Base-by-base conservation (phyloP, 2,888 invertebrate genomes). In the Chirona hameri region DNA sequence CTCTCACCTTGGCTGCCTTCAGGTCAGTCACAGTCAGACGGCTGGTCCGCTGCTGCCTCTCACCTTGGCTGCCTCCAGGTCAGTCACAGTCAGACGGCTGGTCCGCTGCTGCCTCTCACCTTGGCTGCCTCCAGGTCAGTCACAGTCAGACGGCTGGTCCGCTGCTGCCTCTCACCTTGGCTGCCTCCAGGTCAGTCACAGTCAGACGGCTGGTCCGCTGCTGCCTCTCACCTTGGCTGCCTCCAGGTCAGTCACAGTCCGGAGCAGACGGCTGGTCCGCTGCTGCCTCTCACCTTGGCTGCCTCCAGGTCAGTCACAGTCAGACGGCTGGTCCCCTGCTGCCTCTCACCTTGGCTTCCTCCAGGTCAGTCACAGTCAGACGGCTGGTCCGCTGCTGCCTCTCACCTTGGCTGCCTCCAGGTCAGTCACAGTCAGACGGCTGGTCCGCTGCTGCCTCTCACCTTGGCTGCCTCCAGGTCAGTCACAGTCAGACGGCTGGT, bases 241-340 rank as follows among this genome's bases (percentile, higher is more conserved):
- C 72, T 76, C 48, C 27, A 81, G 82, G 29, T 81, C n/a, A n/a
- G n/a, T n/a, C n/a, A n/a, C n/a, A n/a, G n/a, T n/a, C n/a, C n/a
- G n/a, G n/a, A n/a, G n/a, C n/a, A n/a, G 39, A 39, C 39, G 4
- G 7, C 39, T 7, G 39, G 7, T 39, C 7, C 39, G 39, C 39
- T 39, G 39, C 39, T 7, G 1, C 9, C n/a, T 2, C 69, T 46
- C 39, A 76, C 76, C 76, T 76, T 76, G 24, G 48, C 55, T 18
- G 60, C 55, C 72, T 76, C 48, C 27, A 81, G 82, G 29, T 81
- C n/a, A n/a, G n/a, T n/a, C n/a, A n/a, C n/a, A n/a, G n/a, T n/a
- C n/a, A n/a, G 39, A 39, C 39, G 4, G 7, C 39, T 7, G 39
- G 7, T 39, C 7, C 39, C 4, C 39, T 39, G 39, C 39, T 7